A percentile compares a stretch with the other conserved stretches of the same genome.
Evolutionary conservation across 2,113 vertebrate species (phyloP).

Genomic region (Corythoichthys intestinalis): DNA sequence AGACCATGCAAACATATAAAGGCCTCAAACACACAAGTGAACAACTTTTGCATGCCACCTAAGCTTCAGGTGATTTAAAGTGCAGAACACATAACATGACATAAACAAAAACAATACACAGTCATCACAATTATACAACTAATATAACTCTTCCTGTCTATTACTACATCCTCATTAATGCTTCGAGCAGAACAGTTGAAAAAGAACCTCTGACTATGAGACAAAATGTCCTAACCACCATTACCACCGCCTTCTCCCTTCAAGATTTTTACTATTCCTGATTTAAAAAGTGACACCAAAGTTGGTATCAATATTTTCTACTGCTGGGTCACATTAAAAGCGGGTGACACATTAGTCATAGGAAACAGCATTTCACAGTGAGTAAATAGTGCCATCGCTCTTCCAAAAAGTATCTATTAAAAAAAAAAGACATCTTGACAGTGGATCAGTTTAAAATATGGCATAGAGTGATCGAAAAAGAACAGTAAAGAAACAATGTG

Average conservation of each 20-base stretch:
- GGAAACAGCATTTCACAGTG: constrained; percentile 5
- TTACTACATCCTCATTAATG: too few relatives aligned
- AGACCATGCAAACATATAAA: not conserved
- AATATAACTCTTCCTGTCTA: too few relatives aligned
- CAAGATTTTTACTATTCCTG: not conserved
- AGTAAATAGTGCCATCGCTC: constrained; percentile 7
- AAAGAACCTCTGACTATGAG: not conserved
- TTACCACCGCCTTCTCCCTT: not conserved
- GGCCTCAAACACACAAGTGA: not conserved
- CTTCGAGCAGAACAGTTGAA: too few relatives aligned
- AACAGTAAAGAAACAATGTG: not conserved
- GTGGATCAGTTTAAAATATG: constrained; percentile 7
- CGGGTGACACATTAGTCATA: constrained; percentile 3
- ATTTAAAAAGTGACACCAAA: not conserved
- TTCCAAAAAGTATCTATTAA: constrained; percentile 3
- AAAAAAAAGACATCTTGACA: constrained; percentile 1
- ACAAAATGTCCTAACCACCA: not conserved
- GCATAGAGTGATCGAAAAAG: constrained; percentile 4
- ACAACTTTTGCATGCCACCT: too few relatives aligned
- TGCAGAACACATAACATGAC: too few relatives aligned
- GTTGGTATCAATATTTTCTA: not conserved
- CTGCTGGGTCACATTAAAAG: constrained; percentile 5
- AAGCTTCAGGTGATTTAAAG: too few relatives aligned
- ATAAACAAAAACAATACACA: too few relatives aligned
- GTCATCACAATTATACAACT: too few relatives aligned